phyloP scores from a whole-genome alignment of 2,797 vertebrate species.

The Phalloptychus januarius region DNA sequence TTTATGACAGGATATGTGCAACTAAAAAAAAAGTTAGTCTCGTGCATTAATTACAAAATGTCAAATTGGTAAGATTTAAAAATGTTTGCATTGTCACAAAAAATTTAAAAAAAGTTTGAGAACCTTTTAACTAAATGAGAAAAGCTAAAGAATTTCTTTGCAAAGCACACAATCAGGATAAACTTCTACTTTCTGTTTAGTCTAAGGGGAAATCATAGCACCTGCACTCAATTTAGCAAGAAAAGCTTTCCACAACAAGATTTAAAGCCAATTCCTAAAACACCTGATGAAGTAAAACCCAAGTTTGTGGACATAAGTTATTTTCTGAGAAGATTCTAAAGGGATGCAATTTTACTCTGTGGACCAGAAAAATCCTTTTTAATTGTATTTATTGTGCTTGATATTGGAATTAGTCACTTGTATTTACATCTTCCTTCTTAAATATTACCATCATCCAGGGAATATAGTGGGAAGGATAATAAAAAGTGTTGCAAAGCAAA shows the following conservation, averaged over 20 bases:
- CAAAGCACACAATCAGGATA: background rate
- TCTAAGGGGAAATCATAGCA: background rate
- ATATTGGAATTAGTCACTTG: slow-evolving; percentile 8
- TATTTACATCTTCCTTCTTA: slow-evolving; percentile 17
- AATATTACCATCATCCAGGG: slow-evolving; percentile 27
- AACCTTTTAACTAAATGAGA: background rate
- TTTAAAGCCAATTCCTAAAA: background rate
- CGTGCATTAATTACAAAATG: no score
- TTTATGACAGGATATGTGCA: no score
- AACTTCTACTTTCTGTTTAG: background rate
- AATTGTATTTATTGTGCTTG: background rate
- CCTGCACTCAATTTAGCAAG: background rate
- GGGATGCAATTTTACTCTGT: background rate
- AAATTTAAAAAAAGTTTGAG: no score
- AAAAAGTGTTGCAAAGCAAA: slow-evolving; percentile 34
- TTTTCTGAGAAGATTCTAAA: background rate
- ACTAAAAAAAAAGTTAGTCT: no score
- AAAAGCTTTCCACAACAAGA: background rate
- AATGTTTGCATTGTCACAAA: no score
- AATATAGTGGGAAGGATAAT: slow-evolving; percentile 44
- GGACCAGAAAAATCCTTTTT: background rate
- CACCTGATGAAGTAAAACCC: background rate
- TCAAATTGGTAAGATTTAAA: no score
- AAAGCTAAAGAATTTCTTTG: background rate
- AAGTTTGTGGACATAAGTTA: background rate